Percentiles rank a stretch among this genome's conserved stretches.
Conservation (phyloP, 2,888 invertebrate genomes). For the Pristionchus mayeri region DNA sequence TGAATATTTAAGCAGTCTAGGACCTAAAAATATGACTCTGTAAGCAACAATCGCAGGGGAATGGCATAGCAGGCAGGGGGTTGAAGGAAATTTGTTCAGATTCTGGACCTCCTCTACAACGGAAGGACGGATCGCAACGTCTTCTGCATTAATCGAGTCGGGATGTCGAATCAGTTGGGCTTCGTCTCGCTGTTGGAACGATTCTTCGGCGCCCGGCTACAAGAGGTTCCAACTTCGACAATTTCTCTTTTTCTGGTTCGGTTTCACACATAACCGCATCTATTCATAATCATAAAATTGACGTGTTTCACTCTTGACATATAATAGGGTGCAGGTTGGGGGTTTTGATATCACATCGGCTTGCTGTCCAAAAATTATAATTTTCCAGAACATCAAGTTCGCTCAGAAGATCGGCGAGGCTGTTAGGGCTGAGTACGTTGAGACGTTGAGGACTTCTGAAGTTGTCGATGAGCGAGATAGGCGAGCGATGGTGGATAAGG, state of each 20-base stretch:
- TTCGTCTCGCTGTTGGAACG: neutral
- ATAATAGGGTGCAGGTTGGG: too few relatives aligned
- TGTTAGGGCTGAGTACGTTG: neutral
- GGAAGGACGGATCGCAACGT: neutral
- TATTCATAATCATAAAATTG: too few relatives aligned
- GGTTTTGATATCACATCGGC: too few relatives aligned
- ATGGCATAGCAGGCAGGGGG: too few relatives aligned
- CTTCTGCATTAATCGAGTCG: conserved; percentile 17
- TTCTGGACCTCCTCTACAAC: conserved; percentile 27
- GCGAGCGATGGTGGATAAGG: conserved; percentile 4
- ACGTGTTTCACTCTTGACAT: too few relatives aligned
- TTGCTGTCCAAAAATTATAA: too few relatives aligned
- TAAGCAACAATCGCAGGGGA: too few relatives aligned
- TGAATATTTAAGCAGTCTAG: neutral
- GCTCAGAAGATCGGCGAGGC: neutral
- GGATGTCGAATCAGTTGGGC: conserved; percentile 4
- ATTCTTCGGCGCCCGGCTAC: neutral
- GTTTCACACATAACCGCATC: too few relatives aligned
- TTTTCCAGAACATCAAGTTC: conserved; percentile 10
- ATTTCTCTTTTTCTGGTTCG: neutral
- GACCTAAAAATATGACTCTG: neutral
- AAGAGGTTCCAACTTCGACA: neutral
- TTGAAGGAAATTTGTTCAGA: too few relatives aligned
- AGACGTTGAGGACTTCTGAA: neutral
- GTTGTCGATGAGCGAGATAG: neutral